Percentiles rank a stretch among this genome's conserved stretches.
These are phyloP conservation scores for Drosophila kohkoa DNA, from an alignment of 1,140 invertebrate genomes.

Conservation along the genomic window DNA sequence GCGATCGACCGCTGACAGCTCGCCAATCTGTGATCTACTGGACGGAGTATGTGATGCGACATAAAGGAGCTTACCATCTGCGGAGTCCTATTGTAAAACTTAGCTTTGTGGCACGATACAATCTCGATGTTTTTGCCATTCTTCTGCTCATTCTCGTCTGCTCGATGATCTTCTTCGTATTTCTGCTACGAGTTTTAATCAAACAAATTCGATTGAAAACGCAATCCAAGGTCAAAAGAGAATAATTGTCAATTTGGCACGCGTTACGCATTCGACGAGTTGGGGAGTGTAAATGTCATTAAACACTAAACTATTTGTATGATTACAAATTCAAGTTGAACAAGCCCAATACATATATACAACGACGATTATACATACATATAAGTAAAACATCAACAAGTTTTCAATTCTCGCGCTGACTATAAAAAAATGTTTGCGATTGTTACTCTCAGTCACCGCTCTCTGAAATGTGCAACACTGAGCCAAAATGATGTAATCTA, in stretches of 20 bases:
- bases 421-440: conserved; percentile 32
- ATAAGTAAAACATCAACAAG: conserved; percentile 39
- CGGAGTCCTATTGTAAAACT: conserved; percentile 67
- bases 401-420: conserved; percentile 25
- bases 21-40: conserved; percentile 85
- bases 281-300: conserved; percentile 4
- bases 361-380: conserved; percentile 5
- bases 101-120: conserved; percentile 59
- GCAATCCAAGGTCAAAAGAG: conserved; percentile 33
- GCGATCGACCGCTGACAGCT: conserved; percentile 75
- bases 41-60: conserved; percentile 85
- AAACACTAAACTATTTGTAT: neutral
- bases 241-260: conserved; percentile 14
- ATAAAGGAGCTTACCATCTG: conserved; percentile 84
- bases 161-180: neutral
- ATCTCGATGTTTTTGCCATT: conserved; percentile 69
- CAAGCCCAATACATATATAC: neutral
- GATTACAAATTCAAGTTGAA: neutral
- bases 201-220: neutral
- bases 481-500: too few relatives aligned
- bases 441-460: neutral
- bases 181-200: conserved; percentile 15
- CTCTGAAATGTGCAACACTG: neutral
- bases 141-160: conserved; percentile 32
- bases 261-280: conserved; percentile 23